Percentiles rank a stretch among this genome's conserved stretches.
These are phyloP conservation scores for Pseudolaguvia tuberculata DNA, from an alignment of 2,113 vertebrate species.

Conservation along the genomic window DNA sequence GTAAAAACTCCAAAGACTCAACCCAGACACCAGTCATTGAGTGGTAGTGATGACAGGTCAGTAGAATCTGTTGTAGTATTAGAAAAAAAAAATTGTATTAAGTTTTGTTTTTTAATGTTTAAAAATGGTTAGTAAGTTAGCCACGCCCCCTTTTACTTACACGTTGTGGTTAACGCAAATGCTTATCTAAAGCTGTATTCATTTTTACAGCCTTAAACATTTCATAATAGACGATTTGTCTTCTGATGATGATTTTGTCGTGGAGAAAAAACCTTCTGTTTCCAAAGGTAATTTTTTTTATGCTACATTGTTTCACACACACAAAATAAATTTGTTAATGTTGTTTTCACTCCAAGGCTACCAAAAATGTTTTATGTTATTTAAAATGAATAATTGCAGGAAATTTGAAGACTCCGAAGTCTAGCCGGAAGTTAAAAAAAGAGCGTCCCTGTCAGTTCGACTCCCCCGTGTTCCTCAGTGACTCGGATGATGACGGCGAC, in stretches of 20 bases:
- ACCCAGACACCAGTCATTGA: constrained; percentile 39
- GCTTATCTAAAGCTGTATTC: background rate
- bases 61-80: too few relatives aligned
- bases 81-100: too few relatives aligned
- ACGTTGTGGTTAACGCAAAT: background rate
- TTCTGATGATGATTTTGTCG: constrained; percentile 68
- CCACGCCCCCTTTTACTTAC: too few relatives aligned
- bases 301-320: background rate
- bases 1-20: constrained; percentile 65
- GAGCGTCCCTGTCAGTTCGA: constrained; percentile 50
- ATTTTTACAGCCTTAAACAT: constrained; percentile 56
- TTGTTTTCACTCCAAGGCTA: background rate
- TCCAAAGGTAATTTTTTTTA: constrained; percentile 54
- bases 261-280: constrained; percentile 51
- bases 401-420: constrained; percentile 46
- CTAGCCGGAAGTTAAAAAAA: constrained; percentile 41
- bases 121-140: too few relatives aligned
- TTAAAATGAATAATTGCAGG: constrained; percentile 14
- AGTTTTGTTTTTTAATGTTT: too few relatives aligned
- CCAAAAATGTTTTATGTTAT: background rate
- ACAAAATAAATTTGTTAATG: background rate
- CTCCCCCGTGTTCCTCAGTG: constrained; percentile 66
- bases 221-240: constrained; percentile 64
- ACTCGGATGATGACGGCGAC: constrained; percentile 68
- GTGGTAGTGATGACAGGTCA: constrained; percentile 62